Base-by-base conservation (phyloP, 2,888 invertebrate species). In the Cephus pygmeus region DNA sequence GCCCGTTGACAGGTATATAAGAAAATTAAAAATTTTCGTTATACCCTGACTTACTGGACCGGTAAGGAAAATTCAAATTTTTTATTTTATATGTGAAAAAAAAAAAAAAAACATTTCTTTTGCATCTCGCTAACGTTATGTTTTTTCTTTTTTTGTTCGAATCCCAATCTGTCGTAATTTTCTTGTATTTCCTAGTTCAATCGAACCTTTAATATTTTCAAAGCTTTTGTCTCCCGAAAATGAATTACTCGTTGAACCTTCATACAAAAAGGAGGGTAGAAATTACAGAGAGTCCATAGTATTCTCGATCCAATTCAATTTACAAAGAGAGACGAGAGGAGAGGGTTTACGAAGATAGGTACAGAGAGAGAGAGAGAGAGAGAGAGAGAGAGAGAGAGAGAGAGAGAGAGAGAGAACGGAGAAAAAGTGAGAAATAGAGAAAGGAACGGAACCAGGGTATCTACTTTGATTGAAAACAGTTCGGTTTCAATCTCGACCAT, bases 401-500 rank as follows among this genome's bases (percentile, higher is more conserved):
- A 12, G 36, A 36, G 36, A 36, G 12, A 36, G 4, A 36, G 12
- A 40, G 15, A 12, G 4, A 12, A 15, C 36, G 4, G 9, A 9
- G 23, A 40, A 40, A 23, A 77, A 80, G 68, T 30, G 75, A 76
- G 36, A 75, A 78, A 69, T 75, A 76, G 69, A 73, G 35, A 71
- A 78, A 77, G 69, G 77, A 40, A 74, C 76, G 35, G 56, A 23
- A 23, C 56, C 56, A 9, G 9, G 9, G 9, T 56, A 56, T 56
- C 56, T 83, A 82, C 81, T 83, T 82, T 84, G 85, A 87, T 87
- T 85, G 87, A 88, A 87, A 88, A 87, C 84, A 84, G 85, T 85
- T 87, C 83, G 83, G 85, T 87, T 87, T 86, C 87, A 89, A 88
- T 89, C 88, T 87, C 34, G 80, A 80, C 84, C 85, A 81, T 84